Conservation (phyloP, 2,797 vertebrate species). For the Sebastes itinus region DNA sequence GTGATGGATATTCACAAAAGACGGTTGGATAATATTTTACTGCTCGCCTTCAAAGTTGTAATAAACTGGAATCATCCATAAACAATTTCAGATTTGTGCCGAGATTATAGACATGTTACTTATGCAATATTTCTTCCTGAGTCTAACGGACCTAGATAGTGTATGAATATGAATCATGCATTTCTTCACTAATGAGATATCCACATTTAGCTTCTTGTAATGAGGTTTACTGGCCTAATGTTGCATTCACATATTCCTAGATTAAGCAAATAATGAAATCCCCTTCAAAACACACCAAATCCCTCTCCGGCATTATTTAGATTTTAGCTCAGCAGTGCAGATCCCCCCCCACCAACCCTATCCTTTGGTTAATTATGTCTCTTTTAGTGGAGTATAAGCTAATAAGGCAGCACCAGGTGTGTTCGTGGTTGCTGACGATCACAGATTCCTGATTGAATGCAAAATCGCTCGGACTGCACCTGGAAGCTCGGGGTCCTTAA, state of each 20-base stretch:
- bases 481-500: constrained; percentile 44
- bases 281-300: constrained; percentile 25
- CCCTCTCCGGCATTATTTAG: constrained; percentile 44
- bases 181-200: constrained; percentile 46
- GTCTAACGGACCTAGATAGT: constrained; percentile 7
- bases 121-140: not conserved
- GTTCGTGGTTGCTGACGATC: constrained; percentile 59
- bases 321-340: constrained; percentile 46
- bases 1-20: not conserved
- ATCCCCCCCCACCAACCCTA: constrained; percentile 7
- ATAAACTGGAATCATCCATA: not conserved
- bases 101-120: not conserved
- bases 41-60: not conserved
- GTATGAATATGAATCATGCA: constrained; percentile 14
- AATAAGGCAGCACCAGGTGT: constrained; percentile 68
- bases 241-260: constrained; percentile 39
- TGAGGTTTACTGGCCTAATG: constrained; percentile 43
- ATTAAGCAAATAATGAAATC: constrained; percentile 53
- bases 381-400: constrained; percentile 42
- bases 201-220: constrained; percentile 35
- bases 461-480: constrained; percentile 35
- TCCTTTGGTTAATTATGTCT: constrained; percentile 59
- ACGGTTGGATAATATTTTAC: not conserved
- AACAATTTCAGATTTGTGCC: not conserved
- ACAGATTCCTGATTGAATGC: constrained; percentile 54